phyloP scores from a whole-genome alignment of 2,888 invertebrate genomes.

The Acanthoscelides obtectus region DNA sequence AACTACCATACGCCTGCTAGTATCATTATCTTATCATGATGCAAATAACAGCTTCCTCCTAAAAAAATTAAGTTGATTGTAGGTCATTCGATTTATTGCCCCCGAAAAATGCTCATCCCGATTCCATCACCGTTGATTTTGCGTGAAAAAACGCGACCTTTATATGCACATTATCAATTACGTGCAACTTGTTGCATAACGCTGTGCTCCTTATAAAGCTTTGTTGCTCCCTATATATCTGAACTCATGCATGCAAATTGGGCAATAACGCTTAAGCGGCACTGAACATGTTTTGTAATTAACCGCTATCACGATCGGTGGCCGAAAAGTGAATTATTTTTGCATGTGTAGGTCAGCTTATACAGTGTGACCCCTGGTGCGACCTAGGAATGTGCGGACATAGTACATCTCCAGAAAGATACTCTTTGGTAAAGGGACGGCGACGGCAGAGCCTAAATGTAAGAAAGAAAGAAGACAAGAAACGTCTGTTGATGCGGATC shows the following conservation, averaged over 20 bases:
- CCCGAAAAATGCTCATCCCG: background rate
- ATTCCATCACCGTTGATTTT: background rate
- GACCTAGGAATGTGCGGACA: too few species aligned
- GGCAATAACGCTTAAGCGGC: background rate
- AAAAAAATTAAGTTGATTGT: background rate
- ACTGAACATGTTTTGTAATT: background rate
- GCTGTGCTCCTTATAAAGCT: background rate
- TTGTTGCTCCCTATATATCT: background rate
- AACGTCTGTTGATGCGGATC: too few species aligned
- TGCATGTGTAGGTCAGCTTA: background rate
- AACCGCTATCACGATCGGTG: background rate
- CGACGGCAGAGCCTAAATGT: too few species aligned
- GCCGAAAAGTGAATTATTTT: background rate
- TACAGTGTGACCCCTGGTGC: too few species aligned
- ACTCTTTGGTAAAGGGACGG: too few species aligned
- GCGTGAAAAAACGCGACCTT: background rate
- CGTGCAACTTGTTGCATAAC: background rate
- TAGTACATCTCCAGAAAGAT: too few species aligned
- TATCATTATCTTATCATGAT: background rate
- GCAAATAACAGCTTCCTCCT: background rate
- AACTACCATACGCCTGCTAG: too few species aligned
- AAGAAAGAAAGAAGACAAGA: too few species aligned
- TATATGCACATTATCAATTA: background rate
- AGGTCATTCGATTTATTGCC: background rate
- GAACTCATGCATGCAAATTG: background rate